Percentiles rank a stretch among this genome's conserved stretches.
Conservation (phyloP, 2,797 vertebrate species). For the Leptoclinus maculatus region DNA sequence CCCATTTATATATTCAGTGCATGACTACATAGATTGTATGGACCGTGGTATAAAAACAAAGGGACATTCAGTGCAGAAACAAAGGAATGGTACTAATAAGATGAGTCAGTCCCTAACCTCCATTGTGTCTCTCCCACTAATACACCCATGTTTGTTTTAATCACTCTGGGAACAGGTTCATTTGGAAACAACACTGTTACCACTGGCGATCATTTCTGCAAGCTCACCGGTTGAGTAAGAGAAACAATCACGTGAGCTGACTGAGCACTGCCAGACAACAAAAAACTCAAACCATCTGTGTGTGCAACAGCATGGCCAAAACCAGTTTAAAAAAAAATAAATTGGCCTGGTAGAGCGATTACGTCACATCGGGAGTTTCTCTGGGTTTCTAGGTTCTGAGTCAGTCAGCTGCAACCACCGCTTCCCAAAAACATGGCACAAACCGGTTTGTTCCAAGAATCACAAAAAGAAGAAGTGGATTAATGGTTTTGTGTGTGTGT, state of each 20-base stretch:
- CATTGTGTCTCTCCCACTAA: constrained; percentile 8
- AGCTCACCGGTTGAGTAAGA: not conserved
- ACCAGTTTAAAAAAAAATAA: not conserved
- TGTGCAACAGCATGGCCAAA: constrained; percentile 7
- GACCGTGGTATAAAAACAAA: no score
- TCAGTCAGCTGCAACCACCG: constrained; percentile 39
- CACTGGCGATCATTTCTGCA: not conserved
- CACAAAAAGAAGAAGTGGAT: constrained; percentile 33
- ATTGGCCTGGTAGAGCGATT: not conserved
- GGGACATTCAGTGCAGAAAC: not conserved
- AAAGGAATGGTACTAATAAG: not conserved
- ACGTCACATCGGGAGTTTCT: constrained; percentile 23
- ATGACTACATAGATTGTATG: no score
- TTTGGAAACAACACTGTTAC: not conserved
- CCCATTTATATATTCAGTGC: not conserved
- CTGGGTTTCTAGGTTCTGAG: constrained; percentile 33
- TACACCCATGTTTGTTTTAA: constrained; percentile 4
- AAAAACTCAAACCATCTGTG: not conserved
- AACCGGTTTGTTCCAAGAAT: constrained; percentile 29
- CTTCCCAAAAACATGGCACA: constrained; percentile 29
- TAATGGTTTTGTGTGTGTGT: not conserved
- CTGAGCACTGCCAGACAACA: not conserved
- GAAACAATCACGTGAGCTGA: constrained; percentile 21
- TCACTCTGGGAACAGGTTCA: constrained; percentile 29
- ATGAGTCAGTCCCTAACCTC: not conserved